phyloP scores from a whole-genome alignment of 2,797 vertebrate species.

The Acridotheres tristis region DNA sequence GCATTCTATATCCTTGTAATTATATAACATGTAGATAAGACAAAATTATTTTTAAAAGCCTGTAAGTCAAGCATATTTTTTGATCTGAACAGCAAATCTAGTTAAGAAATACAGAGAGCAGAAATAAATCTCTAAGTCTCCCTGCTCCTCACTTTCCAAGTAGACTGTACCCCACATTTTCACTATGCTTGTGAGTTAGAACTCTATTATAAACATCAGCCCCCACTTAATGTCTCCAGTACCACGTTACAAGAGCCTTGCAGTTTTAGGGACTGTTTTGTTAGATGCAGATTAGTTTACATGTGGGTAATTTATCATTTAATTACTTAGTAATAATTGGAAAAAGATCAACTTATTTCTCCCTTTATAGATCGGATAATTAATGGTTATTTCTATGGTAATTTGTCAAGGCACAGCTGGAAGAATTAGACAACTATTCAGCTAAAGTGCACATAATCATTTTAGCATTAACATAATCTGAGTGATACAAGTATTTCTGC shows the following conservation, averaged over 20 bases:
- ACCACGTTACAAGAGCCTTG: neutral
- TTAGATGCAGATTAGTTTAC: constrained; percentile 36
- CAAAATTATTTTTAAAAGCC: neutral
- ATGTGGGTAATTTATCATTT: constrained; percentile 40
- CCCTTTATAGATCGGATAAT: constrained; percentile 58
- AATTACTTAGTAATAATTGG: constrained; percentile 51
- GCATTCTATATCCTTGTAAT: neutral
- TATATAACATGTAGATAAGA: neutral
- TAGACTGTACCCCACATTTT: neutral
- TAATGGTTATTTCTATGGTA: constrained; percentile 53
- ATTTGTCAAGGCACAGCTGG: constrained; percentile 52
- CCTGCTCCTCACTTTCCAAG: neutral
- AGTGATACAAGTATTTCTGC: neutral
- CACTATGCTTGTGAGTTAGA: neutral
- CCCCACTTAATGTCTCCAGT: neutral
- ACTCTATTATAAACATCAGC: neutral
- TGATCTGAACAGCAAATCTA: neutral
- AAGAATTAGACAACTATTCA: constrained; percentile 52
- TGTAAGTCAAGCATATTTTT: neutral
- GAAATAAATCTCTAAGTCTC: neutral
- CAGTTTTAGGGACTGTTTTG: neutral
- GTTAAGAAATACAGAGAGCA: neutral
- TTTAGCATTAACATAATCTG: constrained; percentile 19
- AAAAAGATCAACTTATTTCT: constrained; percentile 51
- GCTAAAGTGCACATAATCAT: constrained; percentile 42